Conservation (phyloP, 2,797 vertebrate genomes). For the Leontopithecus rosalia region DNA sequence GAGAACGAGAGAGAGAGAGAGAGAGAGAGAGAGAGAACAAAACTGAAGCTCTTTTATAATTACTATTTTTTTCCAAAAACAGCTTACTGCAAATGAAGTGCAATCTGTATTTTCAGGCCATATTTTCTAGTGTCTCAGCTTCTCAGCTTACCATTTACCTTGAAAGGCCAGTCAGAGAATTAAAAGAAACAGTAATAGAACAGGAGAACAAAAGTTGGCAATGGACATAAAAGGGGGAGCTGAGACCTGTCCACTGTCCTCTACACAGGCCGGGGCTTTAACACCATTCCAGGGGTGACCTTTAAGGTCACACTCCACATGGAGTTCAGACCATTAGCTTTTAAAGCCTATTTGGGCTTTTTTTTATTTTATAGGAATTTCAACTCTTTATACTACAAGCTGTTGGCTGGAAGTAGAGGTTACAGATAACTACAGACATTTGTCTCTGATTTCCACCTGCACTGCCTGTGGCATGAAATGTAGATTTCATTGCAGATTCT, state of each 20-base stretch:
- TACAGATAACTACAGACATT: neutral
- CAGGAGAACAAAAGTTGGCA: too few species aligned
- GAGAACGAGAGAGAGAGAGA: too few species aligned
- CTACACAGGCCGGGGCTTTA: neutral
- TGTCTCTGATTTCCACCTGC: neutral
- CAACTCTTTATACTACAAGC: neutral
- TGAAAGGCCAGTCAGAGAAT: too few species aligned
- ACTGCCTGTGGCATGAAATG: neutral
- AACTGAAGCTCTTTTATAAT: too few species aligned
- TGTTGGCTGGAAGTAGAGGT: neutral
- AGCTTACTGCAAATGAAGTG: too few species aligned
- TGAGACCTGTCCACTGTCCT: neutral
- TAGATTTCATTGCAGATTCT: neutral
- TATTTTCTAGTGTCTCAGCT: too few species aligned
- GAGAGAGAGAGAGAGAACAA: too few species aligned
- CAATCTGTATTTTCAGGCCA: too few species aligned
- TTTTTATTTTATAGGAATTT: rapidly evolving
- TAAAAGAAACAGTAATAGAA: too few species aligned
- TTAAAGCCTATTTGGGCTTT: neutral
- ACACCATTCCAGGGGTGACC: neutral
- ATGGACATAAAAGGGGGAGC: neutral
- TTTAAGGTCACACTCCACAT: neutral
- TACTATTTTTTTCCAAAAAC: too few species aligned
- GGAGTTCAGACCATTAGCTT: neutral
- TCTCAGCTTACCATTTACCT: too few species aligned